A percentile compares a stretch with the other conserved stretches of the same genome.
Evolutionary conservation across 1,140 invertebrate species (phyloP).

Genomic region (Nylanderia fulva): DNA sequence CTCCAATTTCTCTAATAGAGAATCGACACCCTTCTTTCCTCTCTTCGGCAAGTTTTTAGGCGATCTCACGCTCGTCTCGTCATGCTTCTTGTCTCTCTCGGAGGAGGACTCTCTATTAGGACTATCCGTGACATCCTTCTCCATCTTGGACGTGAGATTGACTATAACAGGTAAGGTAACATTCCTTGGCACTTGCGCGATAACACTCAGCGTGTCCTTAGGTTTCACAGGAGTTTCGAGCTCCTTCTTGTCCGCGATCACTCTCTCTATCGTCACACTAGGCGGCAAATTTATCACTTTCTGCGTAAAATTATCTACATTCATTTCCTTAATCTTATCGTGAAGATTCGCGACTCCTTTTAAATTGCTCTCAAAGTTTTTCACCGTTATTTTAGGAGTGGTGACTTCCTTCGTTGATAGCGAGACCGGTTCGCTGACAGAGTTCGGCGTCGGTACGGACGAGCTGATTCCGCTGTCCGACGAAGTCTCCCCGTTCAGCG

Average conservation of each 20-base stretch:
- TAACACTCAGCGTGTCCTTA: conserved; percentile 80
- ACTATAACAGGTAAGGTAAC: conserved; percentile 82
- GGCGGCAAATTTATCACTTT: conserved; percentile 83
- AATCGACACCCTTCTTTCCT: conserved; percentile 83
- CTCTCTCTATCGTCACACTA: conserved; percentile 83
- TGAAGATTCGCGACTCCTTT: conserved; percentile 82
- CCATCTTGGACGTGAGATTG: conserved; percentile 80
- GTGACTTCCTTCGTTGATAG: conserved; percentile 80
- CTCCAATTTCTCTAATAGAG: conserved; percentile 82
- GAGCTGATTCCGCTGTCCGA: conserved; percentile 83
- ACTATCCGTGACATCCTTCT: conserved; percentile 81
- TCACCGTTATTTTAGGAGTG: conserved; percentile 82
- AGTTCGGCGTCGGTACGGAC: conserved; percentile 83
- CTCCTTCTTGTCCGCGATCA: conserved; percentile 80
- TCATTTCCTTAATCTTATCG: conserved; percentile 82
- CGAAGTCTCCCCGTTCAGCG: conserved; percentile 82
- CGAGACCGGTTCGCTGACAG: conserved; percentile 80
- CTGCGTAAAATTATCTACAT: conserved; percentile 79
- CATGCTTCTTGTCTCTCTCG: conserved; percentile 76
- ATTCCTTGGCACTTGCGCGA: conserved; percentile 79
- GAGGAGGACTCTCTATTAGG: conserved; percentile 76
- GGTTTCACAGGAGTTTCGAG: conserved; percentile 63
- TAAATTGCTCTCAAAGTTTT: conserved; percentile 82
- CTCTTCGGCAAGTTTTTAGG: conserved; percentile 81
- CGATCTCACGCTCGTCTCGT: conserved; percentile 79